Percentiles rank a stretch among this genome's conserved stretches.
These are phyloP conservation scores for Pelosia muscerda DNA, from an alignment of 2,888 invertebrate genomes.

Conservation along the genomic window DNA sequence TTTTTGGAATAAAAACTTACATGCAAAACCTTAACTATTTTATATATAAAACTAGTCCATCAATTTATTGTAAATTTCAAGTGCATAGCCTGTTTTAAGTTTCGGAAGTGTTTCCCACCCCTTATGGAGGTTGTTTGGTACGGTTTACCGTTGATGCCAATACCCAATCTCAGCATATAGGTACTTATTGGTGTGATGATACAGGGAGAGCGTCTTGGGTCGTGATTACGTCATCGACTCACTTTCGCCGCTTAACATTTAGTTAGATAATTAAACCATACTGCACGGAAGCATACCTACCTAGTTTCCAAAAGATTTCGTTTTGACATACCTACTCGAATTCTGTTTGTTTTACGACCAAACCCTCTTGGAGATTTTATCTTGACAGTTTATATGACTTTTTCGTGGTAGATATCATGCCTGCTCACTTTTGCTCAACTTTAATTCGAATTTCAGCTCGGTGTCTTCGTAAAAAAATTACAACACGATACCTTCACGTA, in stretches of 20 bases:
- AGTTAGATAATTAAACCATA: conserved; percentile 27
- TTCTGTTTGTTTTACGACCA: neutral
- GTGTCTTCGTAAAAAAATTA: neutral
- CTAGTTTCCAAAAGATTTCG: conserved; percentile 2
- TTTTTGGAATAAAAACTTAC: too few relatives aligned
- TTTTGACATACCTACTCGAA: conserved; percentile 1
- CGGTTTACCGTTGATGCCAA: neutral
- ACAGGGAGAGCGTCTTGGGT: neutral
- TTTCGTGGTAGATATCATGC: neutral
- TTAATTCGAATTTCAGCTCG: too few relatives aligned
- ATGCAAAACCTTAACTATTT: too few relatives aligned
- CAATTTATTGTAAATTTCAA: too few relatives aligned
- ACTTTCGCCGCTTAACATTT: conserved; percentile 33
- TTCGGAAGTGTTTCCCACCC: too few relatives aligned
- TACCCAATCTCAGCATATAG: too few relatives aligned
- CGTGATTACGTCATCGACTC: conserved; percentile 28
- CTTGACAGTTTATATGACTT: neutral
- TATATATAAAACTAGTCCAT: too few relatives aligned
- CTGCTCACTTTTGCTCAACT: too few relatives aligned
- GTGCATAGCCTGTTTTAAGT: too few relatives aligned
- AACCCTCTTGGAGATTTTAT: neutral
- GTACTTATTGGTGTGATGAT: neutral
- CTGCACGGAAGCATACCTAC: neutral
- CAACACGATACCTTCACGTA: neutral
- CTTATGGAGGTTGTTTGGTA: neutral